Base-by-base conservation (phyloP, 2,113 vertebrate species). In the Echinops telfairi region DNA sequence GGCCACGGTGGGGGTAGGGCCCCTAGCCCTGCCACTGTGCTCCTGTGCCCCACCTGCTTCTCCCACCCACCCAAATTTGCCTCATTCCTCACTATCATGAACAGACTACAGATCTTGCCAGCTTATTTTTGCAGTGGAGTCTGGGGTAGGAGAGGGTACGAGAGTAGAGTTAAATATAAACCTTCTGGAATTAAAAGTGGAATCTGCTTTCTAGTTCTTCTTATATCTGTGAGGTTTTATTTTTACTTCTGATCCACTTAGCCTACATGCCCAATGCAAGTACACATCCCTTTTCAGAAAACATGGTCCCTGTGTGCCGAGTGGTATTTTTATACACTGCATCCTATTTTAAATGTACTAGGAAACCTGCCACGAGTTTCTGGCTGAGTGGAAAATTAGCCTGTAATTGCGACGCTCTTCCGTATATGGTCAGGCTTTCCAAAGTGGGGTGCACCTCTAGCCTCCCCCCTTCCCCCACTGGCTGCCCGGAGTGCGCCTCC, bases 321-420 rank as follows among this genome's bases (percentile, higher is more conserved):
- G 91, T 22, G 76, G 33, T 96, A 96, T 94, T 97, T 97, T 96
- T 94, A 94, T 75, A 90, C 82, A 85, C 38, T 66, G 62, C 83
- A 95, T 88, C 82, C 86, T 96, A 96, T 95, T 96, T 97, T 96
- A 96, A 95, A 96, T 73, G 76, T 83, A 70, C 93, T 60, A 95
- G 95, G 91, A 96, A 94, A 95, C 76, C 64, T 95, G 96, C 93
- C 92, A 95, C 40, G 64, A 58, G 36, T 93, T 91, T 88, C 91
- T 86, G 84, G 91, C 93, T 83, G 58, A 93, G 78, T 25, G 81
- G 95, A 66, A 83, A 80, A 47, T 36, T 92, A 83, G 57, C 66
- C 79, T 86, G 79, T 62, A 79, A 83, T 27, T 36, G 81, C 38
- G 70, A 84, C 2, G 38, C 25, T 83, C 86, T 84, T 94, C 75